Conservation (phyloP, 2,113 vertebrate genomes). For the Cephalophus harveyi region DNA sequence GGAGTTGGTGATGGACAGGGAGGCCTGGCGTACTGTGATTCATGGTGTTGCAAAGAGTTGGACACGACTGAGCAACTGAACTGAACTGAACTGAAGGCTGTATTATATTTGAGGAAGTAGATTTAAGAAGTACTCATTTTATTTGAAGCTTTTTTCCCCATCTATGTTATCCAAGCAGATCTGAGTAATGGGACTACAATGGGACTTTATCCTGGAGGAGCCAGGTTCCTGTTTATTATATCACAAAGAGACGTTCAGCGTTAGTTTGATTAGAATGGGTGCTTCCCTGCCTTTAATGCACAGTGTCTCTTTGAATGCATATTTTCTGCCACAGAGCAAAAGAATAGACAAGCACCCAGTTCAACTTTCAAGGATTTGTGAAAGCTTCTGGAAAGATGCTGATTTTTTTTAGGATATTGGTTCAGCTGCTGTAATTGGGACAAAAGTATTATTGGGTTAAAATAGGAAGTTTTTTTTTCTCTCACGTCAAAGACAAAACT, state of each 20-base stretch:
- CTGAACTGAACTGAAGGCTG: no score
- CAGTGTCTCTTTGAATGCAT: not conserved
- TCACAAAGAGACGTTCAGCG: not conserved
- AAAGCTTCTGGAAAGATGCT: not conserved
- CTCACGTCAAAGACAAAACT: not conserved
- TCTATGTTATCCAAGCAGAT: not conserved
- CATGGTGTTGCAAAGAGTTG: no score
- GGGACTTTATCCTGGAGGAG: not conserved
- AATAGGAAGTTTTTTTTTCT: not conserved
- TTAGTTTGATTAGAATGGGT: not conserved
- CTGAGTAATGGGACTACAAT: not conserved
- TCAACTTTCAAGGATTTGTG: constrained; percentile 31
- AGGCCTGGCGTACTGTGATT: no score
- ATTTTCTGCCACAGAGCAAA: constrained; percentile 28
- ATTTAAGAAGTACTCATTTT: constrained; percentile 26
- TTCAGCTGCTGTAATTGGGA: not conserved
- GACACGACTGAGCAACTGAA: no score
- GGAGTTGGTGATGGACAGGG: no score
- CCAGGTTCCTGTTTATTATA: not conserved
- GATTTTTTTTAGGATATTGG: not conserved
- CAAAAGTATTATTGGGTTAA: not conserved
- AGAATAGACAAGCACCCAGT: not conserved
- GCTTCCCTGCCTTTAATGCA: not conserved
- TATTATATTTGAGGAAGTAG: not conserved
- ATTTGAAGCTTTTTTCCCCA: not conserved